phyloP scores from a whole-genome alignment of 1,140 invertebrate genomes.

The Drosophila melanica region DNA sequence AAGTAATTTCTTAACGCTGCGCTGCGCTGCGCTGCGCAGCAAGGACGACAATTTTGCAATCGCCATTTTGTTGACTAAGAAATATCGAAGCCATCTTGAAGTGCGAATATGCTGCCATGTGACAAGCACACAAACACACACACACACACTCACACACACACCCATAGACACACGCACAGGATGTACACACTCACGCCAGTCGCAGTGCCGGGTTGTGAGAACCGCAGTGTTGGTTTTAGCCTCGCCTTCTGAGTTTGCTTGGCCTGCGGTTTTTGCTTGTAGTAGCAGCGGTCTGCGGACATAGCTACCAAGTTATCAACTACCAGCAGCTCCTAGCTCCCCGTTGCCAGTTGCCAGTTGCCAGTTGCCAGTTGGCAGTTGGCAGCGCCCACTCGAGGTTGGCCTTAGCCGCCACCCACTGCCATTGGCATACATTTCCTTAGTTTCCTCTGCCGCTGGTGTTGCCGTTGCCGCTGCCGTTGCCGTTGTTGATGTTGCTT shows the following conservation, averaged over 20 bases:
- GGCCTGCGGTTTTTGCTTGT: slow-evolving; percentile 69
- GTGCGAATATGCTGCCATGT: slow-evolving; percentile 75
- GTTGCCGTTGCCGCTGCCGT: slow-evolving; percentile 2
- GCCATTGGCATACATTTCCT: slow-evolving; percentile 79
- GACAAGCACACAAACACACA: slow-evolving; percentile 39
- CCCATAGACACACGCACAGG: slow-evolving; percentile 38
- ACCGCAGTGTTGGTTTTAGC: slow-evolving; percentile 57
- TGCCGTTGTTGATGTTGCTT: slow-evolving; percentile 16
- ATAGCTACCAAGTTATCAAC: slow-evolving; percentile 42
- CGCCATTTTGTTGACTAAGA: slow-evolving; percentile 82
- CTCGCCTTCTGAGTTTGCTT: slow-evolving; percentile 43
- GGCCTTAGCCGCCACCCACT: slow-evolving; percentile 31
- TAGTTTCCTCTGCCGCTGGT: slow-evolving; percentile 55
- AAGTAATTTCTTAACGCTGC: slow-evolving; percentile 64
- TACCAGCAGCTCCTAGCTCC: slow-evolving; percentile 7
- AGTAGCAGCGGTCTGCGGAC: slow-evolving; percentile 67
- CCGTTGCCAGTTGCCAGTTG: not conserved
- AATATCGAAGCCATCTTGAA: slow-evolving; percentile 81
- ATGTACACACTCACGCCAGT: slow-evolving; percentile 43
- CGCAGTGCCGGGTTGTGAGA: slow-evolving; percentile 6
- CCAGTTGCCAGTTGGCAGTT: no score
- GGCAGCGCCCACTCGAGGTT: not conserved
- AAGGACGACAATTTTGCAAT: slow-evolving; percentile 77
- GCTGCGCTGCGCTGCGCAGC: slow-evolving; percentile 41
- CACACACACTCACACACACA: slow-evolving; percentile 18